Conservation (phyloP, 2,113 vertebrate species). For the Pimephales promelas region DNA sequence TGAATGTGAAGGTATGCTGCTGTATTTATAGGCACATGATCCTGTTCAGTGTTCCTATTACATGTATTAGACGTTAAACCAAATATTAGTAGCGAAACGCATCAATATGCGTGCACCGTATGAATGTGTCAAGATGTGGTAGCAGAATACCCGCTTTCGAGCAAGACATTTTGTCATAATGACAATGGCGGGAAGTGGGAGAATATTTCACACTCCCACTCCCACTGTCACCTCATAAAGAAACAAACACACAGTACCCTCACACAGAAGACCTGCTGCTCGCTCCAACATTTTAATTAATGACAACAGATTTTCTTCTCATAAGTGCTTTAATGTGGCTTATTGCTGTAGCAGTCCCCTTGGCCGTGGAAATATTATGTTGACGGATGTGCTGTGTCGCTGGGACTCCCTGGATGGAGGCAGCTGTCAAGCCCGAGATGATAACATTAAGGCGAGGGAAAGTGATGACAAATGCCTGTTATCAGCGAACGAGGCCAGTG, state of each 20-base stretch:
- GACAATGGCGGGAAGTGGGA: constrained; percentile 42
- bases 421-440: constrained; percentile 90
- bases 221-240: constrained; percentile 62
- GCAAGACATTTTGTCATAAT: constrained; percentile 34
- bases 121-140: constrained; percentile 11
- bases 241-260: constrained; percentile 77
- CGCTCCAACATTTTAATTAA: constrained; percentile 87
- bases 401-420: constrained; percentile 86
- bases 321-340: constrained; percentile 91
- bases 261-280: constrained; percentile 67
- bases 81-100: background rate
- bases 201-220: constrained; percentile 47
- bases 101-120: background rate
- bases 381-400: constrained; percentile 90
- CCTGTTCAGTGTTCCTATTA: background rate
- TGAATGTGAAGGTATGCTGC: constrained; percentile 37
- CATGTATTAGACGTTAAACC: background rate
- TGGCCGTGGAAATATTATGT: constrained; percentile 87
- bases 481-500: constrained; percentile 99
- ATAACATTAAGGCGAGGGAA: constrained; percentile 97
- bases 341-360: constrained; percentile 84
- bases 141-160: constrained; percentile 5
- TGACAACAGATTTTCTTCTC: constrained; percentile 82
- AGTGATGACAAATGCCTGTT: constrained; percentile 99
- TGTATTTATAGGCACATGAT: background rate